Conservation (phyloP, 2,113 vertebrate species). For the Cacatua alba region DNA sequence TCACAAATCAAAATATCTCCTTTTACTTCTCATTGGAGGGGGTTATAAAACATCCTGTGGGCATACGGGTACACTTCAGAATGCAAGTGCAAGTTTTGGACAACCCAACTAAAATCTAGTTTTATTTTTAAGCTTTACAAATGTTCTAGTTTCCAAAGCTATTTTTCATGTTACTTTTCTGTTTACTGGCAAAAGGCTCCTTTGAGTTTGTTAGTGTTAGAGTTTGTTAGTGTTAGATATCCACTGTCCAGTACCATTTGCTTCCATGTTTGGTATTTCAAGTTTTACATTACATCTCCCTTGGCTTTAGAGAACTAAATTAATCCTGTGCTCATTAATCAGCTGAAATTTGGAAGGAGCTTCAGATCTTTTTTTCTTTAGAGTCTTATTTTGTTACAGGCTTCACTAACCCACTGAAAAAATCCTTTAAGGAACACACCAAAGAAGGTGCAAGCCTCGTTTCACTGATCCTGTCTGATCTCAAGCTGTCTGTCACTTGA, state of each 20-base stretch:
- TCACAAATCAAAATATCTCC: conserved; percentile 29
- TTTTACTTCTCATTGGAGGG: conserved; percentile 24
- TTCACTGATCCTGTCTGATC: not conserved
- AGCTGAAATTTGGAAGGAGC: conserved; percentile 20
- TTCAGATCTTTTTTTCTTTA: not conserved
- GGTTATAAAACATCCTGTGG: not conserved
- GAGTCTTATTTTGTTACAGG: conserved; percentile 9
- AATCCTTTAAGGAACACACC: not conserved
- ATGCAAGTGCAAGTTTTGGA: not conserved
- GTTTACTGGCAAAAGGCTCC: not conserved
- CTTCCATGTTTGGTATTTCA: conserved; percentile 6
- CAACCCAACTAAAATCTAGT: not conserved
- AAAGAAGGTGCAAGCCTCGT: not conserved
- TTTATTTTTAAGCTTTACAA: not conserved
- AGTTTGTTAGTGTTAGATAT: not conserved
- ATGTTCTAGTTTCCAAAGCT: not conserved
- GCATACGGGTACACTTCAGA: not conserved
- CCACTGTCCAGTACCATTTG: not conserved
- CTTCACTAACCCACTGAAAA: conserved; percentile 7
- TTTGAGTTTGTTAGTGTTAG: not conserved
- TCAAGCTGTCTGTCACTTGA: not conserved
- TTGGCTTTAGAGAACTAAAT: conserved; percentile 3
- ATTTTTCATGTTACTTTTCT: not conserved
- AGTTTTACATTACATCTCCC: not conserved
- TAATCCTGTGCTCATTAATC: conserved; percentile 4